Evolutionary conservation across 2,113 vertebrate genomes (phyloP).

Genomic region (Gallinago paraguaiae): DNA sequence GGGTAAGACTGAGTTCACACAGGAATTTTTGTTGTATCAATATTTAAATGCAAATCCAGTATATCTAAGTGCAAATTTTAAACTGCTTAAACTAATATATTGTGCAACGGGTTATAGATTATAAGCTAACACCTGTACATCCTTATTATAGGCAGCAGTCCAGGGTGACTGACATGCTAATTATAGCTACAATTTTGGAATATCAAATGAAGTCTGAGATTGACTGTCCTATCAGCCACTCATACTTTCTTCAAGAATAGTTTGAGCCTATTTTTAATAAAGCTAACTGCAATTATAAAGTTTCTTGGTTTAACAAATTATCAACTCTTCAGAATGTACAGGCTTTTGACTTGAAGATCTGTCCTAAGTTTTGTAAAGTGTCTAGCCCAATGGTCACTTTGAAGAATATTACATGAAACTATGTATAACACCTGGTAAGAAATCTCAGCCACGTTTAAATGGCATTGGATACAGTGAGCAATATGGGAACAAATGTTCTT

Average conservation of each 20-base stretch:
- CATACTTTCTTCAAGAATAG: background rate
- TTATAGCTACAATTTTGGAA: background rate
- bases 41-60: background rate
- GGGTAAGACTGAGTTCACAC: background rate
- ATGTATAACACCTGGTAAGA: background rate
- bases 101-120: background rate
- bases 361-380: background rate
- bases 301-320: background rate
- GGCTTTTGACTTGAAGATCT: background rate
- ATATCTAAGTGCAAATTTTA: background rate
- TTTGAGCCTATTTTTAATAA: background rate
- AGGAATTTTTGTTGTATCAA: background rate
- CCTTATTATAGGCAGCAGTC: background rate
- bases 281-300: background rate
- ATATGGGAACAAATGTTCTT: background rate
- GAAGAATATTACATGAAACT: background rate
- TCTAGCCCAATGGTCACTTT: background rate
- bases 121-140: background rate
- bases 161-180: background rate
- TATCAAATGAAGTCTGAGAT: background rate
- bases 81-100: background rate
- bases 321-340: background rate
- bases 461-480: background rate
- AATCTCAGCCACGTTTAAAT: background rate
- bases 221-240: background rate